These are phyloP conservation scores for Ctena decussata DNA, from an alignment of 2,888 invertebrate genomes.

Conservation along the genomic window DNA sequence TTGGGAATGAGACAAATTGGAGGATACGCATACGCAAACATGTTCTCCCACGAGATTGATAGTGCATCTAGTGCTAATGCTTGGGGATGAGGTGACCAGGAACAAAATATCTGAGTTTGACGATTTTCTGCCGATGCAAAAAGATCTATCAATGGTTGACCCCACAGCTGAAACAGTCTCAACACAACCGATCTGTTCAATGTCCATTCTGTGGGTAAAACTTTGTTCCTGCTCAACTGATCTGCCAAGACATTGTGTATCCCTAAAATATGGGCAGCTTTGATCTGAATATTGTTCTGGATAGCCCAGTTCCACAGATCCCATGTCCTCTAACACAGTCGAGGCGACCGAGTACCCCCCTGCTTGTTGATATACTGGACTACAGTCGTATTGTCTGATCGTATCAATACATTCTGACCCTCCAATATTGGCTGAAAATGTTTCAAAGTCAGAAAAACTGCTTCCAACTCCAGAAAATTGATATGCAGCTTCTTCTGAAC, in stretches of 20 bases:
- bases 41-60: conserved; percentile 41
- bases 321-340: conserved; percentile 34
- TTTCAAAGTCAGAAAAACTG: conserved; percentile 19
- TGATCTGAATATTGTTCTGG: neutral
- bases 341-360: conserved; percentile 47
- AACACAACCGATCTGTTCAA: conserved; percentile 20
- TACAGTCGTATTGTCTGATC: conserved; percentile 49
- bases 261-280: conserved; percentile 40
- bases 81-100: conserved; percentile 32
- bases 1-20: conserved; percentile 49
- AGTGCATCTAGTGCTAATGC: conserved; percentile 58
- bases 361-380: conserved; percentile 50
- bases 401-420: conserved; percentile 21
- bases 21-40: conserved; percentile 59
- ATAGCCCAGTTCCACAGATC: conserved; percentile 25
- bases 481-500: conserved; percentile 25
- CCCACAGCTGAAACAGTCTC: neutral
- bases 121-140: conserved; percentile 39
- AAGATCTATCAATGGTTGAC: conserved; percentile 34
- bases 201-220: conserved; percentile 42
- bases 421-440: conserved; percentile 21
- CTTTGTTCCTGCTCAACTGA: conserved; percentile 6
- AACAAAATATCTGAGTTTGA: conserved; percentile 37
- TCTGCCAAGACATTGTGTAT: conserved; percentile 28
- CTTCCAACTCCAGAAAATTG: conserved; percentile 36